These are phyloP conservation scores for Cnemophilus loriae DNA, from an alignment of 2,113 vertebrate genomes.

Conservation along the genomic window DNA sequence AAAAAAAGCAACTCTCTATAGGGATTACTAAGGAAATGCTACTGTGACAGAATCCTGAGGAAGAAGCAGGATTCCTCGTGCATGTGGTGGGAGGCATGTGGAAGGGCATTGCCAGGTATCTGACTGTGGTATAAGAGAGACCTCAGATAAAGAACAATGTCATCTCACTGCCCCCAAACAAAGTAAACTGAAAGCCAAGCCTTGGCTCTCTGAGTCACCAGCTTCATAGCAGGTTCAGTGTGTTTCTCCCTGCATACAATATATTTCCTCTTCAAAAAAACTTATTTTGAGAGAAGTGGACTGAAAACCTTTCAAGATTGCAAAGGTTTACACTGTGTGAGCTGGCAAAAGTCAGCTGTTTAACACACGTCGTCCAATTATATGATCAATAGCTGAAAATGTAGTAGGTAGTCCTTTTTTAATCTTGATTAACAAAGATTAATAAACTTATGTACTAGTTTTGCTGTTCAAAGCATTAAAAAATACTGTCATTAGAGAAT, in stretches of 20 bases:
- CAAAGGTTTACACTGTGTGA: neutral
- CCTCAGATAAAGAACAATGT: neutral
- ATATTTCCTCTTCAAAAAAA: neutral
- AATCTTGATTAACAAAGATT: neutral
- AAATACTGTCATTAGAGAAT: neutral
- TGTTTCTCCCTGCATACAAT: neutral
- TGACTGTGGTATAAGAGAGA: neutral
- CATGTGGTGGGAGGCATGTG: rapidly evolving
- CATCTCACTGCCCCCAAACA: neutral
- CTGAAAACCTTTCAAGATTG: neutral
- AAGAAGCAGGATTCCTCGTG: neutral
- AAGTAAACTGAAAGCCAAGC: neutral
- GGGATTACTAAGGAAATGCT: neutral
- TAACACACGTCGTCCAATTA: neutral
- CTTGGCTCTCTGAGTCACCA: neutral
- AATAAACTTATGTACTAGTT: neutral
- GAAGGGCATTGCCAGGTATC: neutral
- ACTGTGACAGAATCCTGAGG: neutral
- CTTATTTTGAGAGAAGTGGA: neutral
- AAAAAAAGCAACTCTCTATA: neutral
- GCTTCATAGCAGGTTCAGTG: neutral
- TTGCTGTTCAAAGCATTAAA: neutral
- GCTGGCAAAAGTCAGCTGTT: neutral
- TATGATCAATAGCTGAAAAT: neutral
- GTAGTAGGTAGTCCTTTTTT: neutral